These are phyloP conservation scores for Philereme vetulata DNA, from an alignment of 2,888 invertebrate species.

Conservation along the genomic window DNA sequence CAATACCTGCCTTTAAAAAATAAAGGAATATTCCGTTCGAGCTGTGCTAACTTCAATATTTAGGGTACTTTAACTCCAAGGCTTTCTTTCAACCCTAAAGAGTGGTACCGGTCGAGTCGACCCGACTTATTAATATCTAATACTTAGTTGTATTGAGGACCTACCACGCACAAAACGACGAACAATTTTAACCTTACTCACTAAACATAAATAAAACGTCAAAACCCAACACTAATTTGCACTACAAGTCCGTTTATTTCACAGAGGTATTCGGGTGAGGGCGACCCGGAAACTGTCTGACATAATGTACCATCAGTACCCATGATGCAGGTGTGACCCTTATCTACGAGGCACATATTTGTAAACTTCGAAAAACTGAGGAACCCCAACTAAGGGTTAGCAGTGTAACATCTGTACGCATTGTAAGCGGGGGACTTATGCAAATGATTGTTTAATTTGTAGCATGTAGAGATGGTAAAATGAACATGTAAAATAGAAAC, in stretches of 20 bases:
- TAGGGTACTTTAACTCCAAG: no score
- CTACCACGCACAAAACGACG: no score
- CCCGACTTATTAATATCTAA: no score
- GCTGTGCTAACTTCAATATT: no score
- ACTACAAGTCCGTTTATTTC: slow-evolving; percentile 37
- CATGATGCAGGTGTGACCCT: slow-evolving; percentile 77
- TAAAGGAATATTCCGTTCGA: no score
- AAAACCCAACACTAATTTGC: slow-evolving; percentile 36
- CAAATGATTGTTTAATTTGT: slow-evolving; percentile 36
- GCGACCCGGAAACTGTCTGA: slow-evolving; percentile 54
- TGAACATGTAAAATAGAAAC: slow-evolving; percentile 21
- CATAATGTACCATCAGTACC: slow-evolving; percentile 73
- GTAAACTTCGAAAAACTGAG: slow-evolving; percentile 57
- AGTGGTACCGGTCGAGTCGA: no score
- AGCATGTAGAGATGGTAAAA: slow-evolving; percentile 24
- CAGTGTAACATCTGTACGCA: slow-evolving; percentile 35
- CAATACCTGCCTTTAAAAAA: no score
- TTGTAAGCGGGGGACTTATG: slow-evolving; percentile 28
- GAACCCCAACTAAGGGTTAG: slow-evolving; percentile 29
- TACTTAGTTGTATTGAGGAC: no score
- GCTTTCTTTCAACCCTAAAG: no score
- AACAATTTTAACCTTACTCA: neutral
- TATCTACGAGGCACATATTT: slow-evolving; percentile 54
- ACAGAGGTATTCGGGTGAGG: slow-evolving; percentile 23
- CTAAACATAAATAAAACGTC: no score